Conservation (phyloP, 1,140 invertebrate species). For the Lepidurus apus region DNA sequence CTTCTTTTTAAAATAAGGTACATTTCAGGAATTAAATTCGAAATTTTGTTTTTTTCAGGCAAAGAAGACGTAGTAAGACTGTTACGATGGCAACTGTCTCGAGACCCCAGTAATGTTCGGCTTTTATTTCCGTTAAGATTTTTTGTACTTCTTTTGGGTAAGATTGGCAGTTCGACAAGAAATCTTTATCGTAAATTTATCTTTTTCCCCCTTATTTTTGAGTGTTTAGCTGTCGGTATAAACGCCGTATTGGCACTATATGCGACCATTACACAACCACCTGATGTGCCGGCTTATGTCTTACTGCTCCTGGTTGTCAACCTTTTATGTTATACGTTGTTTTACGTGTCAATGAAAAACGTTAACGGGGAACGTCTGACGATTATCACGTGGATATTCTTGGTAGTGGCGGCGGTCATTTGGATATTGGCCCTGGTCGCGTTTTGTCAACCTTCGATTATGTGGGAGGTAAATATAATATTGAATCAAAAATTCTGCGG, state of each 20-base stretch:
- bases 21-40: neutral
- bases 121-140: neutral
- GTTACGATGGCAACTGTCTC: neutral
- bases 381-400: neutral
- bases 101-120: neutral
- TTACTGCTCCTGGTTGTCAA: neutral
- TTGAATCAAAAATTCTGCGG: neutral
- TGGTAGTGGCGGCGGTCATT: neutral
- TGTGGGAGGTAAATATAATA: neutral
- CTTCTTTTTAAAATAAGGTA: neutral
- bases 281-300: neutral
- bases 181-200: neutral
- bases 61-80: neutral
- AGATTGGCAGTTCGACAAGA: neutral
- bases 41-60: neutral
- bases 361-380: neutral
- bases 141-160: neutral
- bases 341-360: neutral
- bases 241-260: neutral
- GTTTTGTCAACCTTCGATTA: neutral
- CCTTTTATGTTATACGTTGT: neutral
- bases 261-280: neutral
- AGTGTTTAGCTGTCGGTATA: neutral
- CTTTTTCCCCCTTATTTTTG: neutral
- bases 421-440: neutral